These are phyloP conservation scores for Tetranychus cinnabarinus DNA, from an alignment of 1,140 invertebrate genomes.

Conservation along the genomic window DNA sequence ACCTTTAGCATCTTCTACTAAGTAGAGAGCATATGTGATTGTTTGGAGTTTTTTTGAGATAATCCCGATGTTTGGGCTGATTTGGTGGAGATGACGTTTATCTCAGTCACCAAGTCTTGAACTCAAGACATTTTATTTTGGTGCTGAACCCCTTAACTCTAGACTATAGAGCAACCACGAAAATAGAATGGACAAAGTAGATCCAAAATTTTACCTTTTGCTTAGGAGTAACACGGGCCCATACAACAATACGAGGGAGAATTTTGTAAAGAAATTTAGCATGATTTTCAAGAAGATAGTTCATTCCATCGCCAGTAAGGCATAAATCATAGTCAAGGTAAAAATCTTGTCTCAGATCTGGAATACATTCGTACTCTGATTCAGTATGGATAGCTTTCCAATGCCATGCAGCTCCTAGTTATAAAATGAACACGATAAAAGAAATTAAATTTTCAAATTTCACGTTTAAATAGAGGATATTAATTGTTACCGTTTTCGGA, in stretches of 20 bases:
- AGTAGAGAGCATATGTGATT: no score
- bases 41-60: no score
- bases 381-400: conserved; percentile 64
- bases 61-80: no score
- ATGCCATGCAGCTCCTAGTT: conserved; percentile 27
- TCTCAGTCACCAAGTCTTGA: no score
- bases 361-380: conserved; percentile 25
- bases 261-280: conserved; percentile 38
- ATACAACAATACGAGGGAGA: conserved; percentile 63
- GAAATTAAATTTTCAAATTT: not conserved
- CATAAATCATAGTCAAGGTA: conserved; percentile 49
- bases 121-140: no score
- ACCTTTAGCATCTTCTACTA: no score
- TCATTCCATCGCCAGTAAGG: conserved; percentile 70
- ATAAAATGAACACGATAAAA: not conserved
- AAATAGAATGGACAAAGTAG: no score
- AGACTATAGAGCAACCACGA: no score
- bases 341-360: conserved; percentile 5
- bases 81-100: no score
- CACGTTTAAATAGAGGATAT: not conserved
- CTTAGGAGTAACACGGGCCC: conserved; percentile 80
- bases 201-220: conserved; percentile 36
- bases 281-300: conserved; percentile 39
- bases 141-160: no score
- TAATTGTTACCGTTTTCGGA: conserved; percentile 13